phyloP scores from a whole-genome alignment of 2,797 vertebrate species.

The Dendrocincla tyrannina region DNA sequence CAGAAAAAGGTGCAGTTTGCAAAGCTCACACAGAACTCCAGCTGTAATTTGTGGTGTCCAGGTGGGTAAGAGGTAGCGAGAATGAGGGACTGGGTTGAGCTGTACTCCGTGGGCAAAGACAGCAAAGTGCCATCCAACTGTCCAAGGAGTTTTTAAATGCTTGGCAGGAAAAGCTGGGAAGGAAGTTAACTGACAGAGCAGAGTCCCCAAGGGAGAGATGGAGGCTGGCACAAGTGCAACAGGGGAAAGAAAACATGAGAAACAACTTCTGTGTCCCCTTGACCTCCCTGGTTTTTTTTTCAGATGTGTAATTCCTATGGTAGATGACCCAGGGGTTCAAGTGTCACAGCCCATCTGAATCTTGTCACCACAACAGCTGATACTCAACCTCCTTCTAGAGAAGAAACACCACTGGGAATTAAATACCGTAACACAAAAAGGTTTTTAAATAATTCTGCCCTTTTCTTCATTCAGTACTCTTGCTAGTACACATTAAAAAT shows the following conservation, averaged over 20 bases:
- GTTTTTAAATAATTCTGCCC: not conserved
- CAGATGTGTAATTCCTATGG: not conserved
- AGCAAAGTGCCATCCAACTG: not conserved
- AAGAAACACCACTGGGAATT: not conserved
- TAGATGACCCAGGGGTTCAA: not conserved
- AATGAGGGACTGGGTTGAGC: not conserved
- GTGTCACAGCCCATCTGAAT: not conserved
- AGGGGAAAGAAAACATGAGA: not conserved
- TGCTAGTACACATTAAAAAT: not conserved
- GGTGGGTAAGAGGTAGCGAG: not conserved
- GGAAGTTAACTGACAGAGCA: not conserved
- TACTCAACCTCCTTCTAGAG: not conserved
- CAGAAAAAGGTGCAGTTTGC: not conserved
- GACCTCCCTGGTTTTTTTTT: not conserved
- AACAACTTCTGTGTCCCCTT: not conserved
- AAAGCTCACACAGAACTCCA: not conserved
- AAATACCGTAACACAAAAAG: not conserved
- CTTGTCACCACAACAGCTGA: not conserved
- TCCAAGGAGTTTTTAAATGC: not conserved
- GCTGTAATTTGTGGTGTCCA: not conserved
- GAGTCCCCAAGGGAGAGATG: not conserved
- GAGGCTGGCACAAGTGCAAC: not conserved
- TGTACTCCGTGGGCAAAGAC: fast-evolving
- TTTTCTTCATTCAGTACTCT: not conserved
- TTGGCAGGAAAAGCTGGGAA: not conserved